phyloP scores from a whole-genome alignment of 2,113 vertebrate species.

The Ptyas mucosa region DNA sequence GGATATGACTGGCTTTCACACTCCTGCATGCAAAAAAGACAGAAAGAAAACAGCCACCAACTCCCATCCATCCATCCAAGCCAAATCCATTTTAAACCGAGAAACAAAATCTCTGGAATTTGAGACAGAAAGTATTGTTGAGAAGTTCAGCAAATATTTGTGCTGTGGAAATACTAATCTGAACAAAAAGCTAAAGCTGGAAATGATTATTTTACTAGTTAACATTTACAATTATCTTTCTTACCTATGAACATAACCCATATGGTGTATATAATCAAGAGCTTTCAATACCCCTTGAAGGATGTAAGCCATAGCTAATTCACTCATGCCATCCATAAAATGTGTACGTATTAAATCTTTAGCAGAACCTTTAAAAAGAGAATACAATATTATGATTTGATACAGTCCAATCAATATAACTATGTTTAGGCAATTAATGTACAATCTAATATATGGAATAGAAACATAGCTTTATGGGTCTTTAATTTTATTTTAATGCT shows the following conservation, averaged over 20 bases:
- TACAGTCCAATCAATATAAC: not conserved
- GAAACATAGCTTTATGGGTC: not conserved
- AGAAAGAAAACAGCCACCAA: constrained; percentile 5
- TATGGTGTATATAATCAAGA: constrained; percentile 96
- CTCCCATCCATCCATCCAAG: not conserved
- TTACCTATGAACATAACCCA: constrained; percentile 97
- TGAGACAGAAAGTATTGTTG: not conserved
- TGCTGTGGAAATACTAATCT: not conserved
- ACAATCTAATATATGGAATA: not conserved
- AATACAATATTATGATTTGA: not conserved
- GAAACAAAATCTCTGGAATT: not conserved
- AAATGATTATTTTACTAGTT: not conserved
- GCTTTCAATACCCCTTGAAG: constrained; percentile 89
- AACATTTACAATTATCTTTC: not conserved
- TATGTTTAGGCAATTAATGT: not conserved
- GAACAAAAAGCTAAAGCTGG: not conserved
- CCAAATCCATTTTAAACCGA: not conserved
- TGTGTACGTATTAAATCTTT: constrained; percentile 92
- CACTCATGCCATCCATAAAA: constrained; percentile 91
- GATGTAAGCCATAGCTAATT: constrained; percentile 92
- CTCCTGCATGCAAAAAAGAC: constrained; percentile 72
- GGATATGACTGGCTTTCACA: constrained; percentile 94
- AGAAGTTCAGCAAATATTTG: not conserved
- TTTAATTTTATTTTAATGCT: not conserved
- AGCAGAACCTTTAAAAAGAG: constrained; percentile 80